Base-by-base conservation (phyloP, 2,888 invertebrate species). In the Nudaria mundana region DNA sequence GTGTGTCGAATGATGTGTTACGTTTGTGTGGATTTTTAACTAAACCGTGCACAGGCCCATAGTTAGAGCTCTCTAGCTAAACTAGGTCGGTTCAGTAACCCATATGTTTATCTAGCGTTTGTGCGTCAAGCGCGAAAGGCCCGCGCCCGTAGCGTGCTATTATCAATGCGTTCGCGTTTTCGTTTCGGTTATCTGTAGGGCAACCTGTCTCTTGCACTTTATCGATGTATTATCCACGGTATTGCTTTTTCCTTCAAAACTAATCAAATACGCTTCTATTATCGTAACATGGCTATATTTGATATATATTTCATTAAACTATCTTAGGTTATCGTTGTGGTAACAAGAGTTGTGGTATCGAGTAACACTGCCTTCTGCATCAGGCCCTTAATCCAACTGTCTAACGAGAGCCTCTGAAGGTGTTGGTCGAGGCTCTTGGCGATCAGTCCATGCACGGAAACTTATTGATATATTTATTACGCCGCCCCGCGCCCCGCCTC, bases 31-130 rank as follows among this genome's bases (percentile, higher is more conserved):
- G 48, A 57, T 79, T 83, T 84, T 83, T 81, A 70, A 73, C 70
- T 68, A 76, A 82, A 79, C 70, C 71, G 51, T 76, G 66, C 76
- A 74, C 77, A 56, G 56, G 54, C 59, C 51, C 54, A 53, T 65
- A 61, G 75, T 67, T 65, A 66, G 60, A 59, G 63, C 63, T 72
- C 65, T 71, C 64, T 42, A 63, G 66, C 53, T 67, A 80, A 88
- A 83, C 82, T 88, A 65, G 88, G 88, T 86, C 87, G 84, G 88
- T 87, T 88, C 88, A 88, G 74, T 82, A 86, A 85, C 87, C 88
- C 72, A 87, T 86, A 82, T 88, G 88, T 88, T 88, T 88, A 86
- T 87, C 87, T 87, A 85, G 76, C 71, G 78, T 84, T 83, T 81
- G 83, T 75, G 71, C 66, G 30, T 55, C 52, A 63, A 70, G 71